Evolutionary conservation across 2,888 invertebrate species (phyloP).

Genomic region (Homarus gammarus): DNA sequence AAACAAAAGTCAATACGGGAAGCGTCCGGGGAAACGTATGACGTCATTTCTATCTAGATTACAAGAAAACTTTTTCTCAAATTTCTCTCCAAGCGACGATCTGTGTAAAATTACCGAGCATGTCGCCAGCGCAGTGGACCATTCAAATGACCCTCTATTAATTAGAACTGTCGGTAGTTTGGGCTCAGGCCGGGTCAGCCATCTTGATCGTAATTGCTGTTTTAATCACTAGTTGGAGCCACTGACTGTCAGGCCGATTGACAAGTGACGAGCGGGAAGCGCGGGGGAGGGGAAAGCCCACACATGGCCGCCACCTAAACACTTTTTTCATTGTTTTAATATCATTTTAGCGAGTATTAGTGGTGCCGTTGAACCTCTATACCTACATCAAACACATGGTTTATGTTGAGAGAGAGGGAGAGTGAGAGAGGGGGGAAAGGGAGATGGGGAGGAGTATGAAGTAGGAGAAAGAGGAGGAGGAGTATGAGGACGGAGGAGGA

Average conservation of each 20-base stretch:
- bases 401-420: constrained; percentile 1
- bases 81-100: background rate
- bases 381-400: too few species aligned
- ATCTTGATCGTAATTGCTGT: constrained; percentile 68
- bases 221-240: constrained; percentile 63
- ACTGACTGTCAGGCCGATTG: constrained; percentile 49
- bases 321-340: too few species aligned
- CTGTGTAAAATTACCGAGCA: constrained; percentile 1
- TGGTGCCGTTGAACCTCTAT: too few species aligned
- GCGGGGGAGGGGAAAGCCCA: background rate
- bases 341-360: too few species aligned
- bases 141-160: constrained; percentile 61
- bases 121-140: constrained; percentile 37
- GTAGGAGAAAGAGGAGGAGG: background rate
- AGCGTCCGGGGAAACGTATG: too few species aligned
- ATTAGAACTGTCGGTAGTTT: constrained; percentile 62
- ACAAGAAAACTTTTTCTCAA: background rate
- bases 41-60: background rate
- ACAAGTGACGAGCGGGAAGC: constrained; percentile 41
- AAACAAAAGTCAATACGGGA: too few species aligned
- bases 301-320: too few species aligned
- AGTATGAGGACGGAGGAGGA: background rate
- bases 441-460: background rate
- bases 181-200: constrained; percentile 49
- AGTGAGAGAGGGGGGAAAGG: background rate